A percentile compares a stretch with the other conserved stretches of the same genome.
These are phyloP conservation scores for Drosophila teissieri DNA, from an alignment of 1,140 invertebrate genomes.

Conservation along the genomic window DNA sequence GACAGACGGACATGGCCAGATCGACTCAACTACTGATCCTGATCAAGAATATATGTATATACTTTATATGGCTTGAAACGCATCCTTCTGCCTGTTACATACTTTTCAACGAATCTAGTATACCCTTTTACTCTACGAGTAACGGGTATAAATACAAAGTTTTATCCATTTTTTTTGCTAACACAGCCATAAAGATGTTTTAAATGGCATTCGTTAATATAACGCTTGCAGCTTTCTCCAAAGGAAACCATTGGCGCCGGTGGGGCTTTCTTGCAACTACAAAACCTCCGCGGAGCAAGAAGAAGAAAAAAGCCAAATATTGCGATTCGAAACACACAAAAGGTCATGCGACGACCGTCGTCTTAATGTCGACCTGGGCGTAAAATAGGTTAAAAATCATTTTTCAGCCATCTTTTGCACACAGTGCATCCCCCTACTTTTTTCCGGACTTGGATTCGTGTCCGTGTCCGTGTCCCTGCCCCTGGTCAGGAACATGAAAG, in stretches of 20 bases:
- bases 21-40: no score
- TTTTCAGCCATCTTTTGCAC: conserved; percentile 50
- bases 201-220: conserved; percentile 23
- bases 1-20: no score
- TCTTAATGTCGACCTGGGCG: conserved; percentile 69
- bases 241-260: not conserved
- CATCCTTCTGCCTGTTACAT: no score
- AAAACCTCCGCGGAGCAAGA: not conserved
- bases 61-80: no score
- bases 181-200: conserved; percentile 40
- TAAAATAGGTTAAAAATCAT: conserved; percentile 78
- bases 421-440: conserved; percentile 47
- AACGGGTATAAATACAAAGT: no score
- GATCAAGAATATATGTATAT: no score
- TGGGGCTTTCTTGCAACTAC: conserved; percentile 4
- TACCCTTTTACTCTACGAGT: no score
- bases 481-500: conserved; percentile 59
- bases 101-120: no score
- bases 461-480: conserved; percentile 39
- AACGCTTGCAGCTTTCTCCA: conserved; percentile 37
- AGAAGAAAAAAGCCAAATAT: conserved; percentile 6
- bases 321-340: conserved; percentile 54
- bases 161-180: not conserved
- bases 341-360: conserved; percentile 79
- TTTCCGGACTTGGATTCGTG: conserved; percentile 12